Conservation (phyloP, 2,888 invertebrate species). For the Caenorhabditis virilis region DNA sequence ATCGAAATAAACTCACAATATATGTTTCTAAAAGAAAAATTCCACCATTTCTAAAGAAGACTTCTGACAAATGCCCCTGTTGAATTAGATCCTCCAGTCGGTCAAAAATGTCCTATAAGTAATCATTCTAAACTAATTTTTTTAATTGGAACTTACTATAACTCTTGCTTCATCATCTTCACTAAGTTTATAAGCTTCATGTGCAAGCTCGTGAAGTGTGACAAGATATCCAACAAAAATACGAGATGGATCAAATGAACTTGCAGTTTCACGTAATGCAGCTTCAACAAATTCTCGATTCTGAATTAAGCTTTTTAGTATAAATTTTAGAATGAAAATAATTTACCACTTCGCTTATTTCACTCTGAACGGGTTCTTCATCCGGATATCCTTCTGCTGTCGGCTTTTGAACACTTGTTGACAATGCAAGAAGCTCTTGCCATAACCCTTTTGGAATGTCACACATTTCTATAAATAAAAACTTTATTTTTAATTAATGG, state of each 20-base stretch:
- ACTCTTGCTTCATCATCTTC: not conserved
- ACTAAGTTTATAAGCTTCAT: not conserved
- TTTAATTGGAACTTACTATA: not conserved
- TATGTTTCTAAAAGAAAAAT: slow-evolving; percentile 8
- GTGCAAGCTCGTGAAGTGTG: not conserved
- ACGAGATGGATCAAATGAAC: slow-evolving; percentile 10
- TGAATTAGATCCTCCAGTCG: slow-evolving; percentile 11
- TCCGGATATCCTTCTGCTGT: not conserved
- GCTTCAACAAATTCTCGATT: slow-evolving; percentile 25
- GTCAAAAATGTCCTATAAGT: slow-evolving; percentile 17
- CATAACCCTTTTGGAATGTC: slow-evolving; percentile 5
- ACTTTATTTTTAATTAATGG: too few relatives aligned
- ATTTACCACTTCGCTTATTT: slow-evolving; percentile 2
- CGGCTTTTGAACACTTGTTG: slow-evolving; percentile 2
- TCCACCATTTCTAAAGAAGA: slow-evolving; percentile 6
- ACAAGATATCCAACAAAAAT: not conserved
- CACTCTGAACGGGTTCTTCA: not conserved
- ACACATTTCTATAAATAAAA: slow-evolving; percentile 3
- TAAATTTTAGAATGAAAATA: not conserved
- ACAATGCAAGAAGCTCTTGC: slow-evolving; percentile 3
- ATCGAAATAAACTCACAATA: slow-evolving; percentile 4
- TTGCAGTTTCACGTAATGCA: slow-evolving; percentile 13
- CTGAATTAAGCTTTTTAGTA: slow-evolving; percentile 7
- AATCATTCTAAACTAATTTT: slow-evolving; percentile 2
- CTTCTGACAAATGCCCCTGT: slow-evolving; percentile 10